Conservation (phyloP, 1,140 invertebrate species). For the Chrysoperla carnea region DNA sequence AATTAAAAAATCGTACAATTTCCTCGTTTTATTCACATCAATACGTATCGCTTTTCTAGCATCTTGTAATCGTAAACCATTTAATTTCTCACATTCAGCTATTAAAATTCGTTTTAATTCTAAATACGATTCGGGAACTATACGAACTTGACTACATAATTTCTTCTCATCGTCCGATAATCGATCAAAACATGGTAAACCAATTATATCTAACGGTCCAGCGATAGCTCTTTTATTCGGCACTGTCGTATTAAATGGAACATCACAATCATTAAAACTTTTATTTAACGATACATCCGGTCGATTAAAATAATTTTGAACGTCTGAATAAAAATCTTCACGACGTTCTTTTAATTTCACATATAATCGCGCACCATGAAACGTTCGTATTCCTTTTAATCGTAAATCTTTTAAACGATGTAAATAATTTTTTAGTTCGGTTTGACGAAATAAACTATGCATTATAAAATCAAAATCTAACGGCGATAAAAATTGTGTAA, state of each 20-base stretch:
- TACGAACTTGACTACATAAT: constrained; percentile 52
- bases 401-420: constrained; percentile 44
- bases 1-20: constrained; percentile 70
- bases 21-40: constrained; percentile 85
- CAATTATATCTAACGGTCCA: constrained; percentile 54
- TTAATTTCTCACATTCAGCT: constrained; percentile 48
- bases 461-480: constrained; percentile 59
- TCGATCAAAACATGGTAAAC: constrained; percentile 61
- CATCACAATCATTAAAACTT: constrained; percentile 16
- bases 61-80: constrained; percentile 55
- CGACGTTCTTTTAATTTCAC: constrained; percentile 40
- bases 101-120: constrained; percentile 58
- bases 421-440: constrained; percentile 48
- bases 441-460: constrained; percentile 52
- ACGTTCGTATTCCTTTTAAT: constrained; percentile 46
- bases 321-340: constrained; percentile 33
- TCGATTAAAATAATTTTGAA: constrained; percentile 16
- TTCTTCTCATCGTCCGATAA: constrained; percentile 52
- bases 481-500: constrained; percentile 55
- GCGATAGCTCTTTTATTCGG: constrained; percentile 16
- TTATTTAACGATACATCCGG: constrained; percentile 12
- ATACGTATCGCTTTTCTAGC: constrained; percentile 73
- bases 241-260: constrained; percentile 1
- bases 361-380: constrained; percentile 47
- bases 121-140: constrained; percentile 59